Evolutionary conservation across 2,113 vertebrate species (phyloP), one percentile per base, ranked within the genome.

Genomic region (Blennius ocellaris): DNA sequence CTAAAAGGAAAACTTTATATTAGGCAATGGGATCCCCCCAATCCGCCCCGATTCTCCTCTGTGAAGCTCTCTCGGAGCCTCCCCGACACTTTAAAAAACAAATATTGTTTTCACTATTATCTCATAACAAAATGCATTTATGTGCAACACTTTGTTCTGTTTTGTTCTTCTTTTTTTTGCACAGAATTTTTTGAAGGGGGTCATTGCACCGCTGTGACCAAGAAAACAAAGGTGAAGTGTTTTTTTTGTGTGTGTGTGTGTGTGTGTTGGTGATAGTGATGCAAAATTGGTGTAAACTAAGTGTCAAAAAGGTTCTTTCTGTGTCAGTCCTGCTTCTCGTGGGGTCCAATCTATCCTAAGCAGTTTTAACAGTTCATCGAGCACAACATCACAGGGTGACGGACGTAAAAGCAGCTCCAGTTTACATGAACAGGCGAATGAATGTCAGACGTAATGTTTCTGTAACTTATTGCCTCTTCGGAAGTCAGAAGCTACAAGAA

Each of bases 391-490:
- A 76, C 47, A 41, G 38, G 38, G 64, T 55, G 65, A 59, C 43
- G 49, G 52, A 57, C 57, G 8, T 57, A 56, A n/a, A n/a, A 71
- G 38, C 15, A 52, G 53, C 17, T 71, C 7, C 53, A 3, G 55
- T 50, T 56, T 49, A 36, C 56, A 17, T 8, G 3, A 57, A 17
- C 64, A 39, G 59, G 61, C 8, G 56, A 47, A 48, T 52, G 40
- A 45, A 52, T 48, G 15, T 48, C 59, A 52, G 38, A 79, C 44
- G 57, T n/a, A 3, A 8, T 54, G 39, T 57, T 56, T 69, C 56
- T 59, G 64, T 51, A 76, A 67, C 54, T 63, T 37, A 52, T 61
- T 73, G 54, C 38, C 72, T 43, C 16, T 51, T 57, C 60, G 64
- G 36, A 37, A 44, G 43, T 40, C 69, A 53, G 45, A 6, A 6